phyloP scores from a whole-genome alignment of 2,888 invertebrate species.

The Acholoe squamosa region DNA sequence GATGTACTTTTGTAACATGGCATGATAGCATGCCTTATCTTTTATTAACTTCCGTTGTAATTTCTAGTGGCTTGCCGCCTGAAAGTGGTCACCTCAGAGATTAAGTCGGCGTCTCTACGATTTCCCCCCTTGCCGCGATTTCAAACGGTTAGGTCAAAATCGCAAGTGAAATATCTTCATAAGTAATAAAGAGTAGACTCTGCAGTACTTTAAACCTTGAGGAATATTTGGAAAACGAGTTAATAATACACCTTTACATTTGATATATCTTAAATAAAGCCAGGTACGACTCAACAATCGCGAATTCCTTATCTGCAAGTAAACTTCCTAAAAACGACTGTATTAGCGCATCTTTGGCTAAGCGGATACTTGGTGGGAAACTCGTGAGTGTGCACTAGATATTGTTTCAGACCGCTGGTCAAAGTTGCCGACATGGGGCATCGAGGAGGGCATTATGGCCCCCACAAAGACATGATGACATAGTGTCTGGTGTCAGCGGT shows the following conservation, averaged over 20 bases:
- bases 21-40: constrained; percentile 47
- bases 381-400: constrained; percentile 40
- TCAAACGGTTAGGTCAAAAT: not conserved
- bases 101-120: constrained; percentile 26
- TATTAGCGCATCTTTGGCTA: constrained; percentile 31
- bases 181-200: not conserved
- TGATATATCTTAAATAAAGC: too few species aligned
- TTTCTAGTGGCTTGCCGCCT: constrained; percentile 58
- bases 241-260: too few species aligned
- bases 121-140: constrained; percentile 39
- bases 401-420: constrained; percentile 53
- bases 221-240: too few species aligned
- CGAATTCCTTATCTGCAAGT: not conserved
- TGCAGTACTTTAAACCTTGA: not conserved
- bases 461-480: constrained; percentile 5
- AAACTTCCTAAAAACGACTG: not conserved
- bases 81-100: constrained; percentile 49
- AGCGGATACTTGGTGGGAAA: constrained; percentile 17
- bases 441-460: not conserved
- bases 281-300: not conserved
- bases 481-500: constrained; percentile 36
- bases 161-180: not conserved
- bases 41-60: constrained; percentile 47
- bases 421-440: constrained; percentile 9
- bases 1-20: constrained; percentile 51